Conservation (phyloP, 2,113 vertebrate species). For the Geococcyx californianus region DNA sequence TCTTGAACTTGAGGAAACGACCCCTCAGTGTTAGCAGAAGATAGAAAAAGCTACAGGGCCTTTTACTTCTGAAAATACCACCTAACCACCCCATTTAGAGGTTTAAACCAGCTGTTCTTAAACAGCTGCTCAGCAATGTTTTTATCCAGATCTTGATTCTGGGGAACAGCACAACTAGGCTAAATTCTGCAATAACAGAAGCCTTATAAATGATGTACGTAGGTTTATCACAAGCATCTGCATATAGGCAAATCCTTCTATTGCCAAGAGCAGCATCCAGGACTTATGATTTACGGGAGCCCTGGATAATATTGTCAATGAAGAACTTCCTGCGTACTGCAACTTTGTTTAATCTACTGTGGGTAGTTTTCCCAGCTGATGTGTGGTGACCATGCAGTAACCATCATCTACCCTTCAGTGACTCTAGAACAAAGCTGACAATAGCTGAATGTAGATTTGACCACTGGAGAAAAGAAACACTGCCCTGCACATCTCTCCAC, state of each 20-base stretch:
- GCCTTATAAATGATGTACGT: background rate
- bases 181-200: background rate
- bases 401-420: background rate
- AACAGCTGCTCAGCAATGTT: background rate
- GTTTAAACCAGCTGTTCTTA: background rate
- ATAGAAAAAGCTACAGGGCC: background rate
- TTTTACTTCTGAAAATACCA: background rate
- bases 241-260: background rate
- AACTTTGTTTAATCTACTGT: background rate
- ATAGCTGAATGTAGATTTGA: background rate
- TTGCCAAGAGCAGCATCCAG: background rate
- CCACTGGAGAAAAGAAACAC: background rate
- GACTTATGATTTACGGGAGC: background rate
- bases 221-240: background rate
- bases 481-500: background rate
- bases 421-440: background rate
- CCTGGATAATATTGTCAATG: background rate
- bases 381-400: background rate
- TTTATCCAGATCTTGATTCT: background rate
- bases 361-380: constrained; percentile 10
- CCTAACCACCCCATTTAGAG: background rate
- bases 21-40: background rate
- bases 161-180: background rate
- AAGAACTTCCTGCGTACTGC: background rate
- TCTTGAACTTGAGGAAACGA: background rate